Percentiles rank a stretch among this genome's conserved stretches.
Evolutionary conservation across 2,113 vertebrate species (phyloP).

Genomic region (Crotalus horridus): DNA sequence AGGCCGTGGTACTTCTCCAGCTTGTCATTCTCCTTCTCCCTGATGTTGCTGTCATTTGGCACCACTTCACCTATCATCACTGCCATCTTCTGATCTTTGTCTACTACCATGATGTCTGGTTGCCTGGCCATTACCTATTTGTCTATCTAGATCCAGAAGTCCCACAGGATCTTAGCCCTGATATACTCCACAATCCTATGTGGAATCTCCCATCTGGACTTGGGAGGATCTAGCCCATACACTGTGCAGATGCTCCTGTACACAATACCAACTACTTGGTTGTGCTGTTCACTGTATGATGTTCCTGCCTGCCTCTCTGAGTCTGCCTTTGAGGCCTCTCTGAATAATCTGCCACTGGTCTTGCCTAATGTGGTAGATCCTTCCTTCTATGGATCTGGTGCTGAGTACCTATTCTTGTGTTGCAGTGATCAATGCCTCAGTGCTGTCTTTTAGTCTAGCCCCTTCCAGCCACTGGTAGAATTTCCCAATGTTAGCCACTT

Average conservation of each 20-base stretch:
- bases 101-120: background rate
- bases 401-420: background rate
- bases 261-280: background rate
- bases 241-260: background rate
- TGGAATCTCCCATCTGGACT: background rate
- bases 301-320: background rate
- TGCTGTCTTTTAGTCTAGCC: background rate
- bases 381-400: background rate
- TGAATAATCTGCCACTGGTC: background rate
- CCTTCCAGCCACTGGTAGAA: background rate
- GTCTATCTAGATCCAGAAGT: background rate
- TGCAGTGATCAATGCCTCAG: background rate
- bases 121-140: background rate
- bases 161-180: background rate
- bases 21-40: background rate
- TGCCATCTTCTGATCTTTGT: background rate
- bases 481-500: background rate
- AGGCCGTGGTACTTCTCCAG: background rate
- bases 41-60: background rate
- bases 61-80: background rate
- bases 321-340: background rate
- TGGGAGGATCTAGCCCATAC: background rate
- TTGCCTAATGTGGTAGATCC: background rate
- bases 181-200: background rate
- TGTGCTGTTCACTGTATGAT: background rate